A percentile compares a stretch with the other conserved stretches of the same genome.
Conservation (phyloP, 2,113 vertebrate genomes). For the Toxostoma redivivum region DNA sequence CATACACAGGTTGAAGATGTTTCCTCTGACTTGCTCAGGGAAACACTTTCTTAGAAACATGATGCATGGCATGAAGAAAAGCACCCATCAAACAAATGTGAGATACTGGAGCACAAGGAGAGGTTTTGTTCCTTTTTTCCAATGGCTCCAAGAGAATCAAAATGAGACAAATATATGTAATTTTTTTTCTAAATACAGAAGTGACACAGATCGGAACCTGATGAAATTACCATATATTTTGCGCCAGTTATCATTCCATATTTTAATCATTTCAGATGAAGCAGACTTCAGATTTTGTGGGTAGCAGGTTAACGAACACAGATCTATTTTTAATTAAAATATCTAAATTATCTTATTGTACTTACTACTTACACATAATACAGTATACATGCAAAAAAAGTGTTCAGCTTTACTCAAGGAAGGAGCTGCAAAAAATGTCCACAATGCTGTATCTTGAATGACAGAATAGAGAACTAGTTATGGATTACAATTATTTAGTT, state of each 20-base stretch:
- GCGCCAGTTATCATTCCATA: background rate
- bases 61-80: background rate
- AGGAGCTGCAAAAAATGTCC: background rate
- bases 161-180: background rate
- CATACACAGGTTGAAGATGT: background rate
- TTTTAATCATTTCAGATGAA: background rate
- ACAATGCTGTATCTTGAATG: background rate
- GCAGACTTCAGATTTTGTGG: background rate
- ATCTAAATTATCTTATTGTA: accelerated
- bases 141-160: background rate
- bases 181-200: background rate
- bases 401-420: background rate
- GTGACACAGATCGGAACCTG: background rate
- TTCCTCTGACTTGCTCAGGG: background rate
- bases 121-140: background rate
- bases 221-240: background rate
- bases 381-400: background rate
- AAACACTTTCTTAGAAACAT: background rate
- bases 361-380: background rate
- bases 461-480: background rate
- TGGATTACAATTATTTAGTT: background rate
- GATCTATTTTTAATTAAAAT: background rate
- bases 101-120: background rate
- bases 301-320: background rate
- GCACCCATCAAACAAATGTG: background rate